A percentile compares a stretch with the other conserved stretches of the same genome.
These are phyloP conservation scores for Hafferia zeledoni DNA, from an alignment of 2,797 vertebrate species.

Conservation along the genomic window DNA sequence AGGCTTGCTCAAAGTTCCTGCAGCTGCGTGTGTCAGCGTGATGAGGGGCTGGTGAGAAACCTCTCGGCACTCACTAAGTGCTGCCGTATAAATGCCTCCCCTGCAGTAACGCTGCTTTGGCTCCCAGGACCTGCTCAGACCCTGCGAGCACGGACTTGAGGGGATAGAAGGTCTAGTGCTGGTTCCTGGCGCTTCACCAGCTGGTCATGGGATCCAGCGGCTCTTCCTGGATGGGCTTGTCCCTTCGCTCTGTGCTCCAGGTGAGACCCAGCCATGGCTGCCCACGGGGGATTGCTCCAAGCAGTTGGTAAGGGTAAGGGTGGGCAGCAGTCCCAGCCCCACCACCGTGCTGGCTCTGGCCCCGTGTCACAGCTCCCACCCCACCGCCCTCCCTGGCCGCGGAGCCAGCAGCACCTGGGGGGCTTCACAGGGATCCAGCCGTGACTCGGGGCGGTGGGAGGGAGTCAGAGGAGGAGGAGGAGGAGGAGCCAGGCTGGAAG, in stretches of 20 bases:
- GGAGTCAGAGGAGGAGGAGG: not conserved
- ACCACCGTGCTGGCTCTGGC: accelerated
- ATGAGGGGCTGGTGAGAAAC: constrained; percentile 14
- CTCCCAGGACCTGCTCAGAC: not conserved
- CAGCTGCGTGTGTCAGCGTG: not conserved
- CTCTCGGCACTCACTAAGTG: not conserved
- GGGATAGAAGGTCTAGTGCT: accelerated
- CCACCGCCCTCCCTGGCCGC: accelerated
- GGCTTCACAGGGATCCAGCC: not conserved
- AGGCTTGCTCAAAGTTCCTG: not conserved
- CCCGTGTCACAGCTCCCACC: accelerated
- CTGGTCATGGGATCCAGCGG: not conserved
- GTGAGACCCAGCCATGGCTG: accelerated
- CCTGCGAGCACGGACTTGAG: accelerated
- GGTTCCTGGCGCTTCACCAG: accelerated
- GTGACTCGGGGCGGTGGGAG: accelerated
- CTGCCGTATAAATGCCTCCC: not conserved
- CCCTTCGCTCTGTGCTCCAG: accelerated
- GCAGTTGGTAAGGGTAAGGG: not conserved
- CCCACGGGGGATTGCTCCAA: not conserved
- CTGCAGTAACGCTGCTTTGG: not conserved
- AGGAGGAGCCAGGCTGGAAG: not conserved
- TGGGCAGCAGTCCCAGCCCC: not conserved
- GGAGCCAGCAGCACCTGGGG: accelerated
- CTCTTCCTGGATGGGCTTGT: accelerated